Percentiles rank a stretch among this genome's conserved stretches.
phyloP scores from a whole-genome alignment of 2,797 vertebrate genomes.

The Taenioides sp. region DNA sequence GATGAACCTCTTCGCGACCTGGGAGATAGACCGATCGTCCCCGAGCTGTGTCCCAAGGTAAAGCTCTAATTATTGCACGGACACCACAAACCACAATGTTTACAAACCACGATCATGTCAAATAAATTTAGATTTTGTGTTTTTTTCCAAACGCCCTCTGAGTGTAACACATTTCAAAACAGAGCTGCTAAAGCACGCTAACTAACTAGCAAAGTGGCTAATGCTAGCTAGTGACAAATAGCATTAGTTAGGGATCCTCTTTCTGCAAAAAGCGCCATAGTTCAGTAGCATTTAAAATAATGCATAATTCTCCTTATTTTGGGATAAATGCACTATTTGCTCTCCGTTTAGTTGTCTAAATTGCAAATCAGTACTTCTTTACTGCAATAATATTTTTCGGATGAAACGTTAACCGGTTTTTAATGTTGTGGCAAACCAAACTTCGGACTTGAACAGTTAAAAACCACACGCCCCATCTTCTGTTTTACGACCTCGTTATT shows the following conservation, averaged over 20 bases:
- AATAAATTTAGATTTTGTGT: slow-evolving; percentile 6
- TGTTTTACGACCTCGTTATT: background rate
- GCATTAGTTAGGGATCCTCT: slow-evolving; percentile 18
- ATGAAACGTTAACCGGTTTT: slow-evolving; percentile 8
- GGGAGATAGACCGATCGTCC: slow-evolving; percentile 82
- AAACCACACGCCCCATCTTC: slow-evolving; percentile 2
- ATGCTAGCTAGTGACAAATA: slow-evolving; percentile 60
- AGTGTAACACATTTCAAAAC: slow-evolving; percentile 55
- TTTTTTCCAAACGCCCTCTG: slow-evolving; percentile 47
- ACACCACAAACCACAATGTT: slow-evolving; percentile 8
- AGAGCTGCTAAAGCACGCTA: slow-evolving; percentile 35
- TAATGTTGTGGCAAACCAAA: slow-evolving; percentile 48
- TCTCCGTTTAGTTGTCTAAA: background rate
- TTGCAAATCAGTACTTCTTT: background rate
- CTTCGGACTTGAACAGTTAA: slow-evolving; percentile 31
- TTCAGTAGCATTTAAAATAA: background rate
- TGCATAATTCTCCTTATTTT: no score
- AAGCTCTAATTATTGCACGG: slow-evolving; percentile 8
- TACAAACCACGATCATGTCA: slow-evolving; percentile 4
- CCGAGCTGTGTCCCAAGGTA: slow-evolving; percentile 83
- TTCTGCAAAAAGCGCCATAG: background rate
- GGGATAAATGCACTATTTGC: background rate
- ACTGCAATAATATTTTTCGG: slow-evolving; percentile 9
- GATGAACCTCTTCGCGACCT: slow-evolving; percentile 83
- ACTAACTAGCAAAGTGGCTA: slow-evolving; percentile 69